phyloP scores from a whole-genome alignment of 64 coral and sea anemone species.

The Montipora sp. region DNA sequence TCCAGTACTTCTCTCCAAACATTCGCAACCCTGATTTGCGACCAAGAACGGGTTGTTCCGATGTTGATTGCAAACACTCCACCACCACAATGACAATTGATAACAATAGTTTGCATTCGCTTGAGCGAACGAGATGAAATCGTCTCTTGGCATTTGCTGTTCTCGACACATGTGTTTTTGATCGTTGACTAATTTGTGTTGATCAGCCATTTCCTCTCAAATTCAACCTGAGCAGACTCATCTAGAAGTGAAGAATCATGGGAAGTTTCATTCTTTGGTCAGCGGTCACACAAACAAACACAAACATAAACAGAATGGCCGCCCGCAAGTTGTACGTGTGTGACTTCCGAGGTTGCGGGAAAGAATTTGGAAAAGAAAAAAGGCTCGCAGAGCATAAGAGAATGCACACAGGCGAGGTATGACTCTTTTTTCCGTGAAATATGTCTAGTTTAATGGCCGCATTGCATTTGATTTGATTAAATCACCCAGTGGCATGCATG shows the following conservation, averaged over 20 bases:
- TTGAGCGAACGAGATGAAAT: neutral
- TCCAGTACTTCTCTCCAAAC: neutral
- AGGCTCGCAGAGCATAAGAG: conserved; percentile 50
- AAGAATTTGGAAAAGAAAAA: conserved; percentile 42
- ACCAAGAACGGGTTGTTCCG: neutral
- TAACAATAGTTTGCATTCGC: conserved; percentile 33
- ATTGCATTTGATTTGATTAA: neutral
- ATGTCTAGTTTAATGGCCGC: neutral
- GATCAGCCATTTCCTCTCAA: neutral
- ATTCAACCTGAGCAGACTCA: too few species aligned
- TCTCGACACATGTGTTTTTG: neutral
- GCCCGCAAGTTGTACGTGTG: neutral
- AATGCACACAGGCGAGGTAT: conserved; percentile 74
- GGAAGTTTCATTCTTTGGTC: neutral
- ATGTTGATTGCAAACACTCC: conserved; percentile 1
- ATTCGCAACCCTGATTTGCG: conserved; percentile 23
- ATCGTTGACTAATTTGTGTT: neutral
- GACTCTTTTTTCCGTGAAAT: neutral
- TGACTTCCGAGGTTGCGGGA: conserved; percentile 33
- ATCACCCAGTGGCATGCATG: neutral
- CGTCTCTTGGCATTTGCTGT: neutral
- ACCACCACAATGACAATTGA: conserved; percentile 43
- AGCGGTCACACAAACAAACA: neutral
- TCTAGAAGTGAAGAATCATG: neutral
- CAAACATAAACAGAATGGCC: conserved; percentile 69